Evolutionary conservation across 2,113 vertebrate species (phyloP).

Genomic region (Tenrec ecaudatus): DNA sequence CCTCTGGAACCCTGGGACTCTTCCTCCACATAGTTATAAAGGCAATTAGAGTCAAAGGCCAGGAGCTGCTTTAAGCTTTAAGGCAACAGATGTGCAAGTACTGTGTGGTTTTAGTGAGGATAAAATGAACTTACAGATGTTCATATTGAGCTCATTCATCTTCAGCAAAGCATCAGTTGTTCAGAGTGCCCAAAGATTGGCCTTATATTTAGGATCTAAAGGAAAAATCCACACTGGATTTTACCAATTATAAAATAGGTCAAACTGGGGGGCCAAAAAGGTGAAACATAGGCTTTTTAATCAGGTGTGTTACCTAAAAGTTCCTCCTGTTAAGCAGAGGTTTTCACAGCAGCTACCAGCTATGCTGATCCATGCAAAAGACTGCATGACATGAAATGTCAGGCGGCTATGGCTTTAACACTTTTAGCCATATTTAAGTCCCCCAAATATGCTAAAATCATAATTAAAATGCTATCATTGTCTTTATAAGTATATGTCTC

Average conservation of each 20-base stretch:
- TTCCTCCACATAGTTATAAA: conserved; percentile 19
- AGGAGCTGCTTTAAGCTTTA: conserved; percentile 57
- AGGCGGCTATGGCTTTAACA: conserved; percentile 58
- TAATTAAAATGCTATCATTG: conserved; percentile 57
- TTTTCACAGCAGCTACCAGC: conserved; percentile 58
- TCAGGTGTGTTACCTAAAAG: conserved; percentile 52
- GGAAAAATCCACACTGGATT: conserved; percentile 64
- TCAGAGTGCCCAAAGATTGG: conserved; percentile 36
- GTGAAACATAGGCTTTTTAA: conserved; percentile 66
- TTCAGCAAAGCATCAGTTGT: conserved; percentile 49
- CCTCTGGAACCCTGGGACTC: conserved; percentile 41
- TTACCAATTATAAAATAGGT: conserved; percentile 71
- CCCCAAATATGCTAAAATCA: conserved; percentile 50
- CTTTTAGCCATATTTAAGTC: conserved; percentile 68
- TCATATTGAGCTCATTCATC: conserved; percentile 25
- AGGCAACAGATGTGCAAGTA: neutral
- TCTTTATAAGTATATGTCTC: conserved; percentile 17
- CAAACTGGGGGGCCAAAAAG: conserved; percentile 60
- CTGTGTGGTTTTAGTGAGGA: neutral
- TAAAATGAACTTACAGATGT: conserved; percentile 30
- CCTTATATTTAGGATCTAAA: conserved; percentile 66
- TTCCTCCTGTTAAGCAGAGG: conserved; percentile 47
- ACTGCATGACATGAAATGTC: conserved; percentile 49
- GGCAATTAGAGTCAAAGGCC: conserved; percentile 26
- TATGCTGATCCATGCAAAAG: neutral